Evolutionary conservation across 2,797 vertebrate species (phyloP).

Genomic region (Phataginus tricuspis): DNA sequence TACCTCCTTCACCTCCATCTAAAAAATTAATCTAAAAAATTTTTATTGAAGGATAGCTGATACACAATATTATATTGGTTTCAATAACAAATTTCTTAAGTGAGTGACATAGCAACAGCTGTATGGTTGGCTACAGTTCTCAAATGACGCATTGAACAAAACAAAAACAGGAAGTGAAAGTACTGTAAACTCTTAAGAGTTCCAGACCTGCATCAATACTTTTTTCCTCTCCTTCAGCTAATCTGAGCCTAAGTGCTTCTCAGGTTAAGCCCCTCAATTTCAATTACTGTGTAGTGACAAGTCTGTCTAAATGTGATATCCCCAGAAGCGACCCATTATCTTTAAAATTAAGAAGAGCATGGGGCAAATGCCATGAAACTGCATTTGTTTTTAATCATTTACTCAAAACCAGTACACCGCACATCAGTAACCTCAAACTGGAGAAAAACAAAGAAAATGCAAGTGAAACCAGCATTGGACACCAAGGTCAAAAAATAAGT

Average conservation of each 20-base stretch:
- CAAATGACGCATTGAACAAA: neutral
- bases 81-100: neutral
- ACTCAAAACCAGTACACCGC: neutral
- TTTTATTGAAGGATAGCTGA: no score
- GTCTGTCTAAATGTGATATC: neutral
- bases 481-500: neutral
- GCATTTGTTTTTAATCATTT: slow-evolving; percentile 33
- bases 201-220: neutral
- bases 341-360: neutral
- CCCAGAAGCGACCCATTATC: neutral
- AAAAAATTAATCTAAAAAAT: neutral
- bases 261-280: neutral
- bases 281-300: neutral
- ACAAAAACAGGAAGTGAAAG: neutral
- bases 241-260: neutral
- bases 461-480: neutral
- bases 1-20: neutral
- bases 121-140: neutral
- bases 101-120: neutral
- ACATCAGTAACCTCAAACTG: neutral
- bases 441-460: neutral
- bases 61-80: no score
- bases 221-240: neutral
- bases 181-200: neutral
- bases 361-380: neutral